A percentile compares a stretch with the other conserved stretches of the same genome.
Evolutionary conservation across 2,113 vertebrate species (phyloP).

Genomic region (Platichthys stellatus): DNA sequence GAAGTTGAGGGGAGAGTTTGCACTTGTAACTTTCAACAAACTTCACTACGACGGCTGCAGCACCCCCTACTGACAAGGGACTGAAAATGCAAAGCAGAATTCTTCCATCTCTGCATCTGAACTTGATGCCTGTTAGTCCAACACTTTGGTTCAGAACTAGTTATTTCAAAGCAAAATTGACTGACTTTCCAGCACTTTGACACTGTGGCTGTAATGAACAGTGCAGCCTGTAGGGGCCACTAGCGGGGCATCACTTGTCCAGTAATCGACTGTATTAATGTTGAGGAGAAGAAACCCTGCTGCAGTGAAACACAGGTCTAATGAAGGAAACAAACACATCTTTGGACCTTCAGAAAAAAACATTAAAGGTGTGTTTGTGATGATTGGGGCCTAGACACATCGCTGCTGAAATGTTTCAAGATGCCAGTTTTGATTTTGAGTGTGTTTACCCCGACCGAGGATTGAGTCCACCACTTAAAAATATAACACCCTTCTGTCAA

Average conservation of each 20-base stretch:
- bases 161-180: too few species aligned
- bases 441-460: neutral
- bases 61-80: too few species aligned
- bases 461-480: neutral
- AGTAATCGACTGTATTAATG: neutral
- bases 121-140: too few species aligned
- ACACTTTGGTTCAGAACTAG: too few species aligned
- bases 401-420: neutral
- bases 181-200: neutral
- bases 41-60: too few species aligned
- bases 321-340: constrained; percentile 49
- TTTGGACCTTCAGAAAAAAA: constrained; percentile 24
- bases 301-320: constrained; percentile 32
- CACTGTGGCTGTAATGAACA: neutral
- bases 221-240: neutral
- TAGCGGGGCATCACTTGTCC: neutral
- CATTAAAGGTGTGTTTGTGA: constrained; percentile 25
- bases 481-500: neutral
- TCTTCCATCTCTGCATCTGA: too few species aligned
- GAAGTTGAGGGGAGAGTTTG: too few species aligned
- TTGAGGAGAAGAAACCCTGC: neutral
- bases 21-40: too few species aligned
- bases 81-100: too few species aligned
- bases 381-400: constrained; percentile 39
- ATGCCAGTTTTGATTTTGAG: constrained; percentile 2